Conservation (phyloP, 2,888 invertebrate species). For the Poecilobothrus nobilitatus region DNA sequence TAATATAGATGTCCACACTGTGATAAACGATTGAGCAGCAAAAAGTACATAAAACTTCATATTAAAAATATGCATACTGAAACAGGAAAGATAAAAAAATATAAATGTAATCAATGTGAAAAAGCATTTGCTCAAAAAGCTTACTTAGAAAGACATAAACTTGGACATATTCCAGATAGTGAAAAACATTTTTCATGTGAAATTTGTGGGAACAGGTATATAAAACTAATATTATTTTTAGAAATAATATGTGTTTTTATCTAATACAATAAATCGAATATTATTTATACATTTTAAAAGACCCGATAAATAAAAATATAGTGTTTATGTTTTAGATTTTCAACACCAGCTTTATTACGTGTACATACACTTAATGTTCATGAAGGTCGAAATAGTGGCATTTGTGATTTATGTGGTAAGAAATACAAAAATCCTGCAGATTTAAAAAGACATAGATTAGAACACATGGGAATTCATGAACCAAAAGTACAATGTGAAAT, state of each 20-base stretch:
- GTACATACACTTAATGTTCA: slow-evolving; percentile 37
- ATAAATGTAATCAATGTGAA: background rate
- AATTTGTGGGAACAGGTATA: slow-evolving; percentile 18
- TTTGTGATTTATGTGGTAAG: slow-evolving; percentile 42
- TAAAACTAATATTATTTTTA: background rate
- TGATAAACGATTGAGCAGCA: background rate
- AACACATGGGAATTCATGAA: slow-evolving; percentile 35
- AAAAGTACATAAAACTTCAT: background rate
- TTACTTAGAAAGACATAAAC: slow-evolving; percentile 15
- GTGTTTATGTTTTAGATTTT: slow-evolving; percentile 29
- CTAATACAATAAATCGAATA: background rate
- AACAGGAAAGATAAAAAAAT: background rate
- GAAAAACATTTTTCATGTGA: slow-evolving; percentile 18
- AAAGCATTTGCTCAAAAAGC: background rate
- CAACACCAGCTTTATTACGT: slow-evolving; percentile 32
- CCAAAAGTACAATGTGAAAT: slow-evolving; percentile 39
- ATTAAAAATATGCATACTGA: background rate
- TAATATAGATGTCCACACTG: background rate
- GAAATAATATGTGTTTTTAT: too few species aligned
- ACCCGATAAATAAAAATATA: background rate
- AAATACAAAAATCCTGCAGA: slow-evolving; percentile 37
- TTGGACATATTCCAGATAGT: slow-evolving; percentile 14
- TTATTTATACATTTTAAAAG: too few species aligned
- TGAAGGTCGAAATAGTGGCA: slow-evolving; percentile 34
- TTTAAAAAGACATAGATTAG: slow-evolving; percentile 37